Evolutionary conservation across 2,113 vertebrate genomes (phyloP), one percentile per base, ranked within the genome.

Genomic region (Epinephelus fuscoguttatus): DNA sequence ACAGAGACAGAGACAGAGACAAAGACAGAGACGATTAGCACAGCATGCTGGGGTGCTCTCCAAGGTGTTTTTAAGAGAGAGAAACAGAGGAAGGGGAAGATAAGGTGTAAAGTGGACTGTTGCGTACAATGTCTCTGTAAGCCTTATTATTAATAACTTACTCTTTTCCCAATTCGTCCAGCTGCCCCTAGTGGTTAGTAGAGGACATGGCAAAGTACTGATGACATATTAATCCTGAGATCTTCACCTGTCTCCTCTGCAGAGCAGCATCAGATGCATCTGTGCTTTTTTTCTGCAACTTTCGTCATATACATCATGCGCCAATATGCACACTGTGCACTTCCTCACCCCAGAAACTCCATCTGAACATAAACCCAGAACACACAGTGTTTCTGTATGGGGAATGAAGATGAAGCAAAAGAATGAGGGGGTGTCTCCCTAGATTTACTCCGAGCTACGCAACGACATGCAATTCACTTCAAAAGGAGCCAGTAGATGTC

Each of bases 381-480:
- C 50, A 63, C 42, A 45, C 42, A 45, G 42, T 67, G 27, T 72
- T 84, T 69, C 14, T 56, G 57, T 52, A 66, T 6, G 40, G 68
- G 27, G 30, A 27, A 53, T 18, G 4, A 19, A 23, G 19, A 80
- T 47, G 69, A 67, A 53, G 49, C 2, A 0, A 45, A 37, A 74
- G 57, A 80, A 78, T 0, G 60, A 80, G 57, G 63, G 33, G 63
- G 59, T 5, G 78, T 81, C 75, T 80, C 62, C 40, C 1, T 27
- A 63, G 83, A 86, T 72, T 86, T 21, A 59, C 81, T 56, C 56
- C 25, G 5, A 78, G 84, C 83, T 53, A 76, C 17, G 78, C 81
- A 86, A 89, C 52, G 47, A 45, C 47, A 17, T 86, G 81, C 83
- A 86, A 82, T 56, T 74, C 40, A 81, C 87, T 83, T 88, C 67